Evolutionary conservation across 2,113 vertebrate species (phyloP).

Genomic region (Phylloscopus trochiloides): DNA sequence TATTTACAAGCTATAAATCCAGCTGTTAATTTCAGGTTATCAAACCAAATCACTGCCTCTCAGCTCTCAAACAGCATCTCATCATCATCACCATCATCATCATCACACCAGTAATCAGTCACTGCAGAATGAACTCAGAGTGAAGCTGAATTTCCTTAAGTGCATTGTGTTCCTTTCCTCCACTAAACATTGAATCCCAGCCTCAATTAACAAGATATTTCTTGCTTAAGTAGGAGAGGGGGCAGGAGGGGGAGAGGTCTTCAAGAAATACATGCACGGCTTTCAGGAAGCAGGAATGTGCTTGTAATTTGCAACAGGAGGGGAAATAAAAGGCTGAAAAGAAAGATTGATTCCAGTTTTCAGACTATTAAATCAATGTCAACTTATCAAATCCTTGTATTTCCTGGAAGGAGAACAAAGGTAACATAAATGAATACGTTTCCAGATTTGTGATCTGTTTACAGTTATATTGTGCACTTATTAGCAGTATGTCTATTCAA

Average conservation of each 20-base stretch:
- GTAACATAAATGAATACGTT: conserved; percentile 45
- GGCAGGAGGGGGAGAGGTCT: neutral
- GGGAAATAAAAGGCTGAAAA: conserved; percentile 62
- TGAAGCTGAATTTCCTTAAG: neutral
- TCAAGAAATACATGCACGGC: conserved; percentile 14
- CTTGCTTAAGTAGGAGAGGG: conserved; percentile 27
- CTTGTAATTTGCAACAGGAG: conserved; percentile 71
- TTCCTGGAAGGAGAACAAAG: conserved; percentile 62
- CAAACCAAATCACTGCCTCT: conserved; percentile 62
- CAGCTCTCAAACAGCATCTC: conserved; percentile 51
- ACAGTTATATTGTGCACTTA: conserved; percentile 62
- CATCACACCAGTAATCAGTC: conserved; percentile 10
- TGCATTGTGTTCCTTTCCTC: conserved; percentile 16
- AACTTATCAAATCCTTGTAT: conserved; percentile 66
- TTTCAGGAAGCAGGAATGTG: conserved; percentile 68
- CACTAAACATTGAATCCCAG: conserved; percentile 55
- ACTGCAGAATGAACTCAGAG: neutral
- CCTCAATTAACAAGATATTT: conserved; percentile 68
- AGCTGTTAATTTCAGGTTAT: conserved; percentile 74
- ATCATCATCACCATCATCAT: conserved; percentile 32
- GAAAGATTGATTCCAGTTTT: conserved; percentile 63
- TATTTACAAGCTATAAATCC: conserved; percentile 75
- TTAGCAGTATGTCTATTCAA: conserved; percentile 52
- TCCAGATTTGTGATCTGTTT: conserved; percentile 67
- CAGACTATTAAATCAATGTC: conserved; percentile 69